These are phyloP conservation scores for Ganaspis sp. DNA, from an alignment of 1,140 invertebrate genomes.

Conservation along the genomic window DNA sequence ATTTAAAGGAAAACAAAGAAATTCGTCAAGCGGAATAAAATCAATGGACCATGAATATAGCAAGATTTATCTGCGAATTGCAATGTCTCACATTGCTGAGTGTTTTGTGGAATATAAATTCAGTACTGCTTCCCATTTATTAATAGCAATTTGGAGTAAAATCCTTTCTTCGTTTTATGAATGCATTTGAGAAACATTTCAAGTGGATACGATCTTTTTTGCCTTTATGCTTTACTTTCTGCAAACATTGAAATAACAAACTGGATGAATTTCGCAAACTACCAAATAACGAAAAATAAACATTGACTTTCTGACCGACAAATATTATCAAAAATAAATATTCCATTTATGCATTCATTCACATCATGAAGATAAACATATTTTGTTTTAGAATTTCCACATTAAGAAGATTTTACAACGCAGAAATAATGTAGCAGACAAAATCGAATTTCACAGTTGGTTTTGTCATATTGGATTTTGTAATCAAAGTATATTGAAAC, in stretches of 20 bases:
- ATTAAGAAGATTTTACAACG: no score
- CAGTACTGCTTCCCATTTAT: background rate
- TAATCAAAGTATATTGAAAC: no score
- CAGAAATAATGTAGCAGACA: no score
- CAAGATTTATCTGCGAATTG: background rate
- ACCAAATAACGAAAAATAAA: background rate
- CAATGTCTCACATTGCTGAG: background rate
- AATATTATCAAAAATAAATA: no score
- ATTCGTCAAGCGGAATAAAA: background rate
- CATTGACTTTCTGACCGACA: no score
- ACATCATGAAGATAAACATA: no score
- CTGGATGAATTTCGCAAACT: background rate
- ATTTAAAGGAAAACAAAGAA: background rate
- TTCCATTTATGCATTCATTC: no score
- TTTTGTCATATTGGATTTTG: no score
- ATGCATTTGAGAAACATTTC: constrained; percentile 28
- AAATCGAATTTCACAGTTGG: no score
- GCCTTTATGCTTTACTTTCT: constrained; percentile 39
- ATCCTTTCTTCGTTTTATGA: background rate
- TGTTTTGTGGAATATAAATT: background rate
- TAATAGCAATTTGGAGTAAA: background rate
- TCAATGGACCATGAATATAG: background rate
- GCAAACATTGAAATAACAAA: constrained; percentile 45
- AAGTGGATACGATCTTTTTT: constrained; percentile 28
- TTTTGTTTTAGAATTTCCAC: no score